phyloP scores from a whole-genome alignment of 2,113 vertebrate species.

The Perccottus glenii region DNA sequence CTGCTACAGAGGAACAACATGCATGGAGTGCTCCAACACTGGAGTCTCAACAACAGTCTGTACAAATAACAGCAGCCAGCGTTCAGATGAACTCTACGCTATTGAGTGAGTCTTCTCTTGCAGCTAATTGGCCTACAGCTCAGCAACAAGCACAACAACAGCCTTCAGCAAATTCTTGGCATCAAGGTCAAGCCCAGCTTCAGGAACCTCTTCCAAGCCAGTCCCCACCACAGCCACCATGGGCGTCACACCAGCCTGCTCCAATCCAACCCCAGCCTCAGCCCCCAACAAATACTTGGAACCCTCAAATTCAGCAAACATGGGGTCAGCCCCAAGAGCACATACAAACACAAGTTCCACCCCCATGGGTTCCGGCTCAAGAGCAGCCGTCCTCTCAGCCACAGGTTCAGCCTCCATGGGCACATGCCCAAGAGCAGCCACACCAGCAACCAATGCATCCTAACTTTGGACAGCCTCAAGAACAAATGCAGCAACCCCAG shows the following conservation, averaged over 20 bases:
- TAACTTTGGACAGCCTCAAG: constrained; percentile 64
- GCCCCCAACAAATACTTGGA: constrained; percentile 47
- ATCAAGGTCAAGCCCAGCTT: constrained; percentile 19
- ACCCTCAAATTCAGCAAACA: constrained; percentile 44
- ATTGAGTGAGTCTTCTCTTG: constrained; percentile 54
- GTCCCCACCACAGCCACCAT: constrained; percentile 46
- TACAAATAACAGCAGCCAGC: constrained; percentile 52
- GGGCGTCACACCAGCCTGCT: constrained; percentile 48
- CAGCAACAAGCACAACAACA: constrained; percentile 50
- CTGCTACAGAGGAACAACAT: constrained; percentile 50
- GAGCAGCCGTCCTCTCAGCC: constrained; percentile 41
- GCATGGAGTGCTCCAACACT: constrained; percentile 52
- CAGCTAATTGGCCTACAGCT: constrained; percentile 55
- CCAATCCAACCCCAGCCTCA: constrained; percentile 43
- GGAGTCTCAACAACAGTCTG: constrained; percentile 56
- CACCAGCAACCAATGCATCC: constrained; percentile 56
- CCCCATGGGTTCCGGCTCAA: constrained; percentile 52
- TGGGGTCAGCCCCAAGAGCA: constrained; percentile 58
- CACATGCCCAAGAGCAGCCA: constrained; percentile 56
- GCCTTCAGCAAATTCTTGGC: constrained; percentile 29
- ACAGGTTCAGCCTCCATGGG: constrained; percentile 21
- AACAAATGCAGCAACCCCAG: constrained; percentile 59
- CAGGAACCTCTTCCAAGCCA: constrained; percentile 36
- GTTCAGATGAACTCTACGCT: constrained; percentile 32
- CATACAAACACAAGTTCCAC: constrained; percentile 54